Conservation (phyloP, 2,888 invertebrate species). For the Eubasilissa splendida region DNA sequence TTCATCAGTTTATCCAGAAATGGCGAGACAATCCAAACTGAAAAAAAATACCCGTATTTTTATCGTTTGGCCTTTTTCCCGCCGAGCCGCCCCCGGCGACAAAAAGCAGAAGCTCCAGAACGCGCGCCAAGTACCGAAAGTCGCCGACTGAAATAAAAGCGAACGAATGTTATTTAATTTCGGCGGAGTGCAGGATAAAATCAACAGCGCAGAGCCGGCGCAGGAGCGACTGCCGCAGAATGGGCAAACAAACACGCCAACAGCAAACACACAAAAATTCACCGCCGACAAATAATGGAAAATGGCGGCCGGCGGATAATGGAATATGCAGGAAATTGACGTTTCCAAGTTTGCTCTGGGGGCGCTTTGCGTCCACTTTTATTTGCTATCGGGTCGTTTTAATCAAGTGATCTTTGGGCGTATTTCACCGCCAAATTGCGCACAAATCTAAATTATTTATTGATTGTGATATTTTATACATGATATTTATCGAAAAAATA, state of each 20-base stretch:
- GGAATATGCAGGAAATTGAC: constrained; percentile 14
- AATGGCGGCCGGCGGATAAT: constrained; percentile 3
- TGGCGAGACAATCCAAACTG: no score
- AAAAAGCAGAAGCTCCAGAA: constrained; percentile 15
- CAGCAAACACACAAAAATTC: constrained; percentile 24
- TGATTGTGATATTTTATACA: no score
- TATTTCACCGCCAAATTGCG: no score
- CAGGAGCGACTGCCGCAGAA: constrained; percentile 1
- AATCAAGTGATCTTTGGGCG: background rate
- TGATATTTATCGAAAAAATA: no score
- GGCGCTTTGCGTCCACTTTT: background rate
- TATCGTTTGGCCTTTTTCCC: no score
- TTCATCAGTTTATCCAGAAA: no score
- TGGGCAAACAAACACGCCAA: constrained; percentile 22
- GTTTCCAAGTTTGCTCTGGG: constrained; percentile 6
- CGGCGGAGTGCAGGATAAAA: constrained; percentile 24
- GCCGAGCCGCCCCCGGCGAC: constrained; percentile 8
- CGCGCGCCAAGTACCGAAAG: constrained; percentile 3
- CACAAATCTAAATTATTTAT: no score
- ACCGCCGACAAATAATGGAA: constrained; percentile 22
- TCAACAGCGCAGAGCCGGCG: constrained; percentile 10
- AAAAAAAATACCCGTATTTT: no score
- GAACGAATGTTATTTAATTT: constrained; percentile 32
- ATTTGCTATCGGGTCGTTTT: background rate
- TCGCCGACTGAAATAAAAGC: background rate